These are phyloP conservation scores for Excalfactoria chinensis DNA, from an alignment of 2,113 vertebrate genomes.

Conservation along the genomic window DNA sequence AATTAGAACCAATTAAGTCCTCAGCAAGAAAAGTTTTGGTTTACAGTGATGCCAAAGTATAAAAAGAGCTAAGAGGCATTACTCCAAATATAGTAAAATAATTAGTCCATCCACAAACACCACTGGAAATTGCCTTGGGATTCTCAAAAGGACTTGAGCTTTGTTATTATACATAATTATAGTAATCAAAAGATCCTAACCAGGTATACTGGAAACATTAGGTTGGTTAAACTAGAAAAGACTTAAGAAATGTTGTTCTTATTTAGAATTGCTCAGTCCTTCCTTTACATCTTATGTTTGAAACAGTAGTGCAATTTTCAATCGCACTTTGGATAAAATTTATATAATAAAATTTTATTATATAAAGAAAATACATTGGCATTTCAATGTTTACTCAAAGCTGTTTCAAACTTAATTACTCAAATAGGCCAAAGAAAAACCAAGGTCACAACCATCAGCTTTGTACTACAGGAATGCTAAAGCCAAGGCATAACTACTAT, in stretches of 20 bases:
- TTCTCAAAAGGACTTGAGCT: background rate
- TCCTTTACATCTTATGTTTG: background rate
- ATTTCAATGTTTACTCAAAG: background rate
- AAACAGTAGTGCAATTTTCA: background rate
- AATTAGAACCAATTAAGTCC: conserved; percentile 33
- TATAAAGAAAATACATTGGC: background rate
- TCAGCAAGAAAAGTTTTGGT: conserved; percentile 12
- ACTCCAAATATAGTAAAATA: conserved; percentile 47
- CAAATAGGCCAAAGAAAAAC: background rate
- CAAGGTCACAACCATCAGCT: background rate
- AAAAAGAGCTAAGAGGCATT: background rate
- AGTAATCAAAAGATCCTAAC: conserved; percentile 4
- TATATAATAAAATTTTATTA: background rate
- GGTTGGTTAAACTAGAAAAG: background rate
- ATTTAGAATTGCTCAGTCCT: background rate
- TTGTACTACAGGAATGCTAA: background rate
- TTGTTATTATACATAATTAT: conserved; percentile 12
- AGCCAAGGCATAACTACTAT: background rate
- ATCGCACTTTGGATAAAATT: background rate
- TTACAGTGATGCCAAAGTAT: background rate
- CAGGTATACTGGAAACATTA: conserved; percentile 8
- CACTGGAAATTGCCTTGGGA: conserved; percentile 20
- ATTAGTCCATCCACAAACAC: conserved; percentile 51
- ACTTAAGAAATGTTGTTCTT: background rate
- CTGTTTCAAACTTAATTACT: background rate